Evolutionary conservation across 2,888 invertebrate genomes (phyloP).

Genomic region (Conistra vaccinii): DNA sequence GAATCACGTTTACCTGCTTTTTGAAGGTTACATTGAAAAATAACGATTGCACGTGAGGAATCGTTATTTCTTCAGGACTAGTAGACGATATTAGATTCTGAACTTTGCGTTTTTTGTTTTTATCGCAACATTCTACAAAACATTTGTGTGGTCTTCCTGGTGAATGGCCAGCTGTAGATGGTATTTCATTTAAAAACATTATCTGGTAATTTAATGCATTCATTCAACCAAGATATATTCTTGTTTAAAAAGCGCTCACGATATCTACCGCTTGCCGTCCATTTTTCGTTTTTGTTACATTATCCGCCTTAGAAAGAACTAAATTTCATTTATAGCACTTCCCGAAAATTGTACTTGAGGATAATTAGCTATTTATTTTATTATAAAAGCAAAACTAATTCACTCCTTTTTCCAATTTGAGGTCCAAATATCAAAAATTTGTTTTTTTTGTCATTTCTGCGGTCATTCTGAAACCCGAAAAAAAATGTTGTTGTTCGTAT

Average conservation of each 20-base stretch:
- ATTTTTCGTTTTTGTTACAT: slow-evolving; percentile 8
- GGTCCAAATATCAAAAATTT: background rate
- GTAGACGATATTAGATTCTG: slow-evolving; percentile 10
- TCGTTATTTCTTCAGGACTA: slow-evolving; percentile 6
- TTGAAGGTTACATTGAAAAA: slow-evolving; percentile 11
- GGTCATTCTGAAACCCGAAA: background rate
- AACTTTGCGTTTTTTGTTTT: slow-evolving; percentile 4
- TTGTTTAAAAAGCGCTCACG: background rate
- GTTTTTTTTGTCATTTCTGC: background rate
- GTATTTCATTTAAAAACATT: background rate
- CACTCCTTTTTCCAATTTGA: background rate
- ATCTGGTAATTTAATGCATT: background rate
- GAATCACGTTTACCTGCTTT: slow-evolving; percentile 1
- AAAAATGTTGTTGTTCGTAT: background rate
- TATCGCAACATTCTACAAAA: slow-evolving; percentile 8
- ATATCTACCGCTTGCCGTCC: background rate
- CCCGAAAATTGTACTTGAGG: background rate
- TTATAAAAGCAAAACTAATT: background rate
- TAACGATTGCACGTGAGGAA: background rate
- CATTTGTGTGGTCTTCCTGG: slow-evolving; percentile 7
- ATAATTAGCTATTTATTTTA: background rate
- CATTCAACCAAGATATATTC: background rate
- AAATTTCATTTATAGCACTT: background rate
- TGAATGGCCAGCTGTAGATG: background rate
- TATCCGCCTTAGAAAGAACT: background rate